Evolutionary conservation across 2,797 vertebrate genomes (phyloP).

Genomic region (Esox masquinongy): DNA sequence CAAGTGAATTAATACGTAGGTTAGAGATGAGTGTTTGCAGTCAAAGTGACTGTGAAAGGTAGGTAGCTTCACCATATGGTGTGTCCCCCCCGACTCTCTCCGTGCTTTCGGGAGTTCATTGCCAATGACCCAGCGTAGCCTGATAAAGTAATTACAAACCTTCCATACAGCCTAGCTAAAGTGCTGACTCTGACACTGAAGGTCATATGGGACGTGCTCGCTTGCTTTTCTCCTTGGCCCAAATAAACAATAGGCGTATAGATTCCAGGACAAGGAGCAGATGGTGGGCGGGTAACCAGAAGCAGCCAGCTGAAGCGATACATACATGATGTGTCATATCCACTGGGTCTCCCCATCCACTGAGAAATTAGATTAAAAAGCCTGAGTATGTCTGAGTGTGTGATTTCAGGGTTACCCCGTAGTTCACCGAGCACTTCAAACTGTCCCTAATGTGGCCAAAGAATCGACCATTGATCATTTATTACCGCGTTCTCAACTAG

Average conservation of each 20-base stretch:
- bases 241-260: slow-evolving; percentile 40
- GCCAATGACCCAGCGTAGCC: slow-evolving; percentile 18
- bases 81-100: slow-evolving; percentile 41
- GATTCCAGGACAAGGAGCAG: slow-evolving; percentile 29
- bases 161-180: slow-evolving; percentile 32
- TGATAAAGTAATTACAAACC: slow-evolving; percentile 40
- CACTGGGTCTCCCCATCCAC: slow-evolving; percentile 7
- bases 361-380: slow-evolving; percentile 3
- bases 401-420: background rate
- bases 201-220: slow-evolving; percentile 39
- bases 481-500: background rate
- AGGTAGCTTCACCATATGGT: slow-evolving; percentile 52
- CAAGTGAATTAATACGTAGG: background rate
- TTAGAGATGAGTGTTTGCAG: background rate
- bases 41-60: background rate
- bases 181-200: slow-evolving; percentile 50
- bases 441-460: background rate
- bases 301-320: background rate
- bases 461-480: too few species aligned
- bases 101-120: slow-evolving; percentile 37
- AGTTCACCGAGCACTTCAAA: background rate
- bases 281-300: background rate
- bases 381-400: background rate
- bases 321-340: slow-evolving; percentile 16
- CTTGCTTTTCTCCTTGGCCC: slow-evolving; percentile 46